These are phyloP conservation scores for Phania funesta DNA, from an alignment of 2,888 invertebrate genomes.

Conservation along the genomic window DNA sequence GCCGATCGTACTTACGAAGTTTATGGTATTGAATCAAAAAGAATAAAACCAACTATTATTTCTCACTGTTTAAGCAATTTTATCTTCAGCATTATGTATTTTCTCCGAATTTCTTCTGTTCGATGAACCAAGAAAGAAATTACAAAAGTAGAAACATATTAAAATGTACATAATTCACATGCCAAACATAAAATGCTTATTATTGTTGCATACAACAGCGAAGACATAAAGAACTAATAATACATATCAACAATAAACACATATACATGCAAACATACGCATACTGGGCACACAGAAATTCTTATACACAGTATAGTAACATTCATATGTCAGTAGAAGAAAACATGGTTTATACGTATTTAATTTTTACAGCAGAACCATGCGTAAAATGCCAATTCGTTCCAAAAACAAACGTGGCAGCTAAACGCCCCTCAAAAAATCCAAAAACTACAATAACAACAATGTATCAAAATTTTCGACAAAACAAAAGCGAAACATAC, in stretches of 20 bases:
- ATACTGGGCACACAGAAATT: no score
- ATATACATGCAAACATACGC: not conserved
- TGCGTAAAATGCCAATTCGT: constrained; percentile 70
- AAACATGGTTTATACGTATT: constrained; percentile 60
- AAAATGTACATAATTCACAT: constrained; percentile 63
- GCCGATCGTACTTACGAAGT: no score
- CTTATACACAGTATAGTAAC: no score
- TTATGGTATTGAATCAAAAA: no score
- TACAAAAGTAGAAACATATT: constrained; percentile 59
- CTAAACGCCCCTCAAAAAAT: constrained; percentile 64
- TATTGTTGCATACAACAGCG: constrained; percentile 27
- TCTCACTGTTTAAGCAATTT: constrained; percentile 30
- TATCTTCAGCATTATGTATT: not conserved
- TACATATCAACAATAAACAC: constrained; percentile 47
- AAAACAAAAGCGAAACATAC: constrained; percentile 25
- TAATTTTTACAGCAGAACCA: constrained; percentile 62
- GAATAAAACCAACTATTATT: constrained; percentile 5
- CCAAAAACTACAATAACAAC: constrained; percentile 31
- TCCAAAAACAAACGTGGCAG: constrained; percentile 68
- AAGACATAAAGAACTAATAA: constrained; percentile 2
- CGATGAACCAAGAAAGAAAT: constrained; percentile 40
- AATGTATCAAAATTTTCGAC: constrained; percentile 7
- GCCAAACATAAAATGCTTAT: constrained; percentile 60
- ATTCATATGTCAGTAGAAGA: constrained; percentile 18
- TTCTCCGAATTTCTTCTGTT: constrained; percentile 35